These are phyloP conservation scores for Bombus polaris DNA, from an alignment of 1,140 invertebrate genomes.

Conservation along the genomic window DNA sequence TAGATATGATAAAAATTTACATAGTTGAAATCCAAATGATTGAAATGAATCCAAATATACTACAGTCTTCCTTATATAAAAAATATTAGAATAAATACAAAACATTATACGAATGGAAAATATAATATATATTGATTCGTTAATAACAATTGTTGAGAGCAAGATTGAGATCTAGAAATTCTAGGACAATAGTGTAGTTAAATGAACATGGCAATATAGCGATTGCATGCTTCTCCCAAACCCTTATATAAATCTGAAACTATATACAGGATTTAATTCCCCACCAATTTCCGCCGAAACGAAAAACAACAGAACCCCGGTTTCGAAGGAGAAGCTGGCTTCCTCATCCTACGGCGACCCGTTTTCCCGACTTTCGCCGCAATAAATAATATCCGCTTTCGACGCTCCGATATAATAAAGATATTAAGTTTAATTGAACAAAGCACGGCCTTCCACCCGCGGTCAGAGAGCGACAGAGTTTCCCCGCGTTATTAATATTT, in stretches of 20 bases:
- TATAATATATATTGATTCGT: too few relatives aligned
- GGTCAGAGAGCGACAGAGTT: conserved; percentile 55
- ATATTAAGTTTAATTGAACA: conserved; percentile 74
- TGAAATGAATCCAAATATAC: too few relatives aligned
- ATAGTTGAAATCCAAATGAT: too few relatives aligned
- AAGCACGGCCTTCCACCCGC: conserved; percentile 46
- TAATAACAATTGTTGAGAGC: too few relatives aligned
- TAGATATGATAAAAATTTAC: too few relatives aligned
- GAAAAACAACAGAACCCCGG: neutral
- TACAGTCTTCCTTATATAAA: too few relatives aligned
- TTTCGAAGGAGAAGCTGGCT: neutral
- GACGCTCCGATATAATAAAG: conserved; percentile 61
- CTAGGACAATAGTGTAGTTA: too few relatives aligned
- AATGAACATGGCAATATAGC: neutral
- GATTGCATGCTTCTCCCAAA: neutral
- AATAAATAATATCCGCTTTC: conserved; percentile 63
- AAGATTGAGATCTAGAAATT: neutral
- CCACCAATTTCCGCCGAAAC: neutral
- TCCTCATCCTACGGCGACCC: neutral
- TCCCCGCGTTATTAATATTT: conserved; percentile 71
- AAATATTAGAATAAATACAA: too few relatives aligned
- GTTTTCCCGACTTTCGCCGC: conserved; percentile 12
- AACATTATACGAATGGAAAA: too few relatives aligned
- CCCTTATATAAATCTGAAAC: neutral
- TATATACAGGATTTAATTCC: neutral